These are phyloP conservation scores for Channa argus DNA, from an alignment of 2,113 vertebrate species.

Conservation along the genomic window DNA sequence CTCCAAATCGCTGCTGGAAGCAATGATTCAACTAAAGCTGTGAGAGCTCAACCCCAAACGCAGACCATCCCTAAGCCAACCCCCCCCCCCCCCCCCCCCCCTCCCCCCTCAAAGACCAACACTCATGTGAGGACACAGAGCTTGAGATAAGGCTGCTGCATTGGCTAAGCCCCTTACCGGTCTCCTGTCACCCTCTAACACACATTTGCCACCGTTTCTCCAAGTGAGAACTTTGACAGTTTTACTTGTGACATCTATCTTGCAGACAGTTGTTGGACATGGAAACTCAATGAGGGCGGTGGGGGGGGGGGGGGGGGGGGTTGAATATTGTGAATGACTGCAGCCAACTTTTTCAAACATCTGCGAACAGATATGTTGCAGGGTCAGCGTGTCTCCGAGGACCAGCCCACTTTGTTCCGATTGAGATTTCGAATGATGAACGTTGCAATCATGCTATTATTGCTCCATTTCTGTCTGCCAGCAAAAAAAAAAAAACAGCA, in stretches of 20 bases:
- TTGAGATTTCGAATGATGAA: constrained; percentile 63
- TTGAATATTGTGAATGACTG: constrained; percentile 37
- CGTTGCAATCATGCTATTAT: constrained; percentile 71
- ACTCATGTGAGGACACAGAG: constrained; percentile 48
- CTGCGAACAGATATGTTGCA: constrained; percentile 55
- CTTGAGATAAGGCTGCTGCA: constrained; percentile 69
- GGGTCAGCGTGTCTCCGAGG: constrained; percentile 57
- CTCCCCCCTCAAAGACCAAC: constrained; percentile 41
- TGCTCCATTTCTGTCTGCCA: constrained; percentile 59
- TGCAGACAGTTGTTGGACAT: constrained; percentile 24
- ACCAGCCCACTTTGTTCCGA: constrained; percentile 61
- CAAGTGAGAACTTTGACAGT: constrained; percentile 42
- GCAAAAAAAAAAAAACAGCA: constrained; percentile 39
- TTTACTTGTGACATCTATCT: constrained; percentile 61
- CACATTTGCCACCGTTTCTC: constrained; percentile 66
- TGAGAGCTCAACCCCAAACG: constrained; percentile 47
- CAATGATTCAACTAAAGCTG: constrained; percentile 78
- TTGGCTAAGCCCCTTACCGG: constrained; percentile 60
- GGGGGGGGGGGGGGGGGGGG: not conserved
- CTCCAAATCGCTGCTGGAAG: constrained; percentile 72
- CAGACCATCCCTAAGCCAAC: constrained; percentile 53
- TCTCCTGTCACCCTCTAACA: constrained; percentile 71
- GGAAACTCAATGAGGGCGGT: constrained; percentile 46
- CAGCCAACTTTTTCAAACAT: constrained; percentile 51
- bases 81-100: too few species aligned